Evolutionary conservation across 2,888 invertebrate genomes (phyloP), one percentile per base, ranked within the genome.

Genomic region (Celastrina argiolus): DNA sequence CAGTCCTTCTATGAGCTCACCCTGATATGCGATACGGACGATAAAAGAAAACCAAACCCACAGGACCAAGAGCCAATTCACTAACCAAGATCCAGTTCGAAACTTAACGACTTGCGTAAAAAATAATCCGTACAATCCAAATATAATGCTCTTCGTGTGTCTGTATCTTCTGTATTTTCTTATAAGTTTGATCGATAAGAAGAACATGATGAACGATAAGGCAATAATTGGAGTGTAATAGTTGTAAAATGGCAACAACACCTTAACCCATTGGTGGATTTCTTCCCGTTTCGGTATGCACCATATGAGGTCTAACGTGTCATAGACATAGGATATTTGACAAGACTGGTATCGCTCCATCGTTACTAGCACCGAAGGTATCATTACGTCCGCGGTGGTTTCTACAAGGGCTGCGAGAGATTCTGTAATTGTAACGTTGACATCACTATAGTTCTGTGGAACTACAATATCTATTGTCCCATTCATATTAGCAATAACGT

Each of bases 1-100:
- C 65, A 87, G 71, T 8, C 76, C 77, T 2, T 82, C 69, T 0
- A 85, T 76, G 0, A 87, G 75, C 22, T 79, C 77, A 5, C 83
- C 81, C 74, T 83, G 83, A 68, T 84, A 85, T 31, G 73, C 78
- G n/a, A 83, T 80, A 22, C 84, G 80, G n/a, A 83, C 72, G 22
- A 87, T 69, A 22, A 84, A 74, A 66, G 82, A 81, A 70, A 78
- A 84, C 84, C 84, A 85, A 70, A 87, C 74, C 87, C 86, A 87
- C 16, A 81, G 65, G 1, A 78, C 67, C 66, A 80, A 82, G 5
- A 83, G 70, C 64, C 58, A 72, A 66, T 85, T 85, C 3, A 77
- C 68, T 0, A 81, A 63, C 68, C 73, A 74, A 22, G 77, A 78
- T 41, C 76, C 76, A 0, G 81, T 79, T 64, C 74, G 69, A 61